These are phyloP conservation scores for Petrolisthes cinctipes DNA, from an alignment of 2,888 invertebrate species.

Conservation along the genomic window DNA sequence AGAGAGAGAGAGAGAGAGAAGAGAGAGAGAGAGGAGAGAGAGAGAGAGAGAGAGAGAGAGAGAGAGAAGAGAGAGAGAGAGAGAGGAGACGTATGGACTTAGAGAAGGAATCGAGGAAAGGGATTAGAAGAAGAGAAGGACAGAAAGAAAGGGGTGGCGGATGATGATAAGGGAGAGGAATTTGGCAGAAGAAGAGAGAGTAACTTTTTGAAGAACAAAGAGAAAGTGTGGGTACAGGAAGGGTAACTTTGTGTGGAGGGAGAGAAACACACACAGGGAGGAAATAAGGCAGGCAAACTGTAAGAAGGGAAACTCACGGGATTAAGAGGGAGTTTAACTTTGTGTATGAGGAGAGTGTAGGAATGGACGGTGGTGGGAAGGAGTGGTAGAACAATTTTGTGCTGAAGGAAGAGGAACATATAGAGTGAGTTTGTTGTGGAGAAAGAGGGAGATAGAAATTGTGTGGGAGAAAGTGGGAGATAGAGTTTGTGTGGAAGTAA, in stretches of 20 bases:
- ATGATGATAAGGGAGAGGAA: background rate
- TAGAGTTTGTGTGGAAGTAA: background rate
- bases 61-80: background rate
- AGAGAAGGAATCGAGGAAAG: background rate
- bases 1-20: background rate
- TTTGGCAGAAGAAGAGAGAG: background rate
- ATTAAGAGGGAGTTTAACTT: background rate
- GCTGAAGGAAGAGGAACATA: no score
- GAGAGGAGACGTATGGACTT: background rate
- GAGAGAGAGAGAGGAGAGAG: background rate
- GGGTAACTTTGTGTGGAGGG: background rate
- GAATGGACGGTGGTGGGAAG: background rate
- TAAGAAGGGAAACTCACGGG: background rate
- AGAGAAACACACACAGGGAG: background rate
- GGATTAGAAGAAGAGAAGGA: background rate
- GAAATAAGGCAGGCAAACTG: background rate
- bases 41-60: background rate
- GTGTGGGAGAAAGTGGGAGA: background rate
- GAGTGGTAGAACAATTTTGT: background rate
- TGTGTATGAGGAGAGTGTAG: no score
- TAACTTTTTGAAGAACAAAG: background rate
- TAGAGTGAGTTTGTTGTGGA: background rate
- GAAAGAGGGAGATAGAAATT: background rate
- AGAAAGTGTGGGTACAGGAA: background rate
- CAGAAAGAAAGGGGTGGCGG: background rate